These are phyloP conservation scores for Catharus ustulatus DNA, from an alignment of 2,797 vertebrate species.

Conservation along the genomic window DNA sequence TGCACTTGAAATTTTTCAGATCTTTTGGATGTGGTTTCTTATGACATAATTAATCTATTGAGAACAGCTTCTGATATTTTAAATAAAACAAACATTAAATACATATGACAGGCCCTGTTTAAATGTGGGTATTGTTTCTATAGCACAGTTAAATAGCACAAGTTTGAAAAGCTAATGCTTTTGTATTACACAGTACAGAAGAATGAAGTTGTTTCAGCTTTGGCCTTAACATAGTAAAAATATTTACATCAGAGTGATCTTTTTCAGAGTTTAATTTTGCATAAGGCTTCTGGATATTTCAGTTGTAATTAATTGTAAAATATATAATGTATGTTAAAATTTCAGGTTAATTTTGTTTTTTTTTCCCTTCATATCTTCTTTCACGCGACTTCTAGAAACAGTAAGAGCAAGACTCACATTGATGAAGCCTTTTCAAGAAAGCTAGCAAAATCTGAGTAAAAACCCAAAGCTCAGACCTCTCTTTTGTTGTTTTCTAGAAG, in stretches of 20 bases:
- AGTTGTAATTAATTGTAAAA: neutral
- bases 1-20: neutral
- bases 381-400: neutral
- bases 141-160: neutral
- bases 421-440: neutral
- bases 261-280: neutral
- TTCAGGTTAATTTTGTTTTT: neutral
- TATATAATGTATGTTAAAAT: neutral
- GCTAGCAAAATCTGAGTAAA: neutral
- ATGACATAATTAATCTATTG: conserved; percentile 17
- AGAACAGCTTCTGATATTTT: conserved; percentile 20
- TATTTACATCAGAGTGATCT: neutral
- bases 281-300: neutral
- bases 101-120: neutral
- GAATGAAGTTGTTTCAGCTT: neutral
- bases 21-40: conserved; percentile 17
- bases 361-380: neutral
- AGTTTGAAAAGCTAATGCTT: neutral
- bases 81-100: conserved; percentile 35
- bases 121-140: conserved; percentile 6
- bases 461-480: neutral
- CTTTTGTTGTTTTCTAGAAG: neutral
- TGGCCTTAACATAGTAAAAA: neutral
- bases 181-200: neutral
- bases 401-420: neutral